These are phyloP conservation scores for Andrena minutula DNA, from an alignment of 2,888 invertebrate species.

Conservation along the genomic window DNA sequence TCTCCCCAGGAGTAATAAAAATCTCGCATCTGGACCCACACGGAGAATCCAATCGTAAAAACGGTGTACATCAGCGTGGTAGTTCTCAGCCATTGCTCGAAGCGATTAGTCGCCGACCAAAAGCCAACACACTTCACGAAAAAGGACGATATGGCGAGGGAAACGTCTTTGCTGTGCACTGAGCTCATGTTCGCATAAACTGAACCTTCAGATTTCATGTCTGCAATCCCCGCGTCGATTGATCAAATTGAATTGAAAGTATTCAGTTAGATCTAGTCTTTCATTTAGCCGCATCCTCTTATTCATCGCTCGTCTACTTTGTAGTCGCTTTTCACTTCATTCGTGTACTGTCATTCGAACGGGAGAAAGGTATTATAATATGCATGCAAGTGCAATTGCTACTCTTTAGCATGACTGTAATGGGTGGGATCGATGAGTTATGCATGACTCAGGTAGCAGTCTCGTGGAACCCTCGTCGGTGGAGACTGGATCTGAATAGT, in stretches of 20 bases:
- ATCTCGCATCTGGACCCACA: conserved; percentile 57
- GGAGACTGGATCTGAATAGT: neutral
- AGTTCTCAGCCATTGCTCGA: conserved; percentile 52
- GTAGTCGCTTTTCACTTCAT: neutral
- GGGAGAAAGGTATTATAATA: no score
- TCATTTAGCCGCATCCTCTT: neutral
- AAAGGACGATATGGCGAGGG: conserved; percentile 55
- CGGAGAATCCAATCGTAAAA: conserved; percentile 45
- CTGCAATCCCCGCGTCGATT: neutral
- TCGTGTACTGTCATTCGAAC: neutral
- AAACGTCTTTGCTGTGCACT: conserved; percentile 21
- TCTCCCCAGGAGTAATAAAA: conserved; percentile 64
- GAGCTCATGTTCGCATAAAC: conserved; percentile 1
- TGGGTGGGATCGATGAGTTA: neutral
- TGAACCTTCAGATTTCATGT: neutral
- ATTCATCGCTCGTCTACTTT: neutral
- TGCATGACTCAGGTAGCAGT: neutral
- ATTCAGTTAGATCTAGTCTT: neutral
- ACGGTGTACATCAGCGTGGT: conserved; percentile 61
- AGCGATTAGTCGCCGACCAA: conserved; percentile 57
- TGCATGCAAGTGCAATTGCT: neutral
- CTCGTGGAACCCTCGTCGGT: neutral
- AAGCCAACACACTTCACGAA: conserved; percentile 70
- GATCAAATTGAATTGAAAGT: neutral
- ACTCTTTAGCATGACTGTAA: no score